Evolutionary conservation across 1,140 invertebrate genomes (phyloP).

Genomic region (Drosophila equinoxialis): DNA sequence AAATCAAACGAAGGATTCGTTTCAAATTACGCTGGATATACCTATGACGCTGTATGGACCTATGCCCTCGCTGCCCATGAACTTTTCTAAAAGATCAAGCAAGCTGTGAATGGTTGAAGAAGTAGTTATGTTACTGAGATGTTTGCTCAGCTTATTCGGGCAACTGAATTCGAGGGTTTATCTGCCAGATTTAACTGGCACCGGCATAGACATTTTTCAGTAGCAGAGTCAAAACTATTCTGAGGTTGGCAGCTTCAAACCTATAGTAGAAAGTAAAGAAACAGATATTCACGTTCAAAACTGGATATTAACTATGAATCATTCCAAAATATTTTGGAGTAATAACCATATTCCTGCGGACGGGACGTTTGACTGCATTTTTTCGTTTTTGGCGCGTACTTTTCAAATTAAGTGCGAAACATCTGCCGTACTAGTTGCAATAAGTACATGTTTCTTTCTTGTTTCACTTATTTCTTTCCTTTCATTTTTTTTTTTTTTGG

Average conservation of each 20-base stretch:
- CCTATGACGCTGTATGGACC: constrained; percentile 93
- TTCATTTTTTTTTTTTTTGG: too few relatives aligned
- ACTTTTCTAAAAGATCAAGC: constrained; percentile 41
- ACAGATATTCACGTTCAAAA: constrained; percentile 61
- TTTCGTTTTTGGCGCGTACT: constrained; percentile 86
- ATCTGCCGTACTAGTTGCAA: constrained; percentile 79
- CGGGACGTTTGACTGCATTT: constrained; percentile 87
- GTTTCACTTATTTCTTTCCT: too few relatives aligned
- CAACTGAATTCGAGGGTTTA: constrained; percentile 89
- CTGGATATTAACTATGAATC: constrained; percentile 85
- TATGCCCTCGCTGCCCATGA: constrained; percentile 87
- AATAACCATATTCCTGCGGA: constrained; percentile 86
- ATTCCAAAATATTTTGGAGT: constrained; percentile 86
- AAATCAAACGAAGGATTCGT: constrained; percentile 20
- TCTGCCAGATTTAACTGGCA: constrained; percentile 90
- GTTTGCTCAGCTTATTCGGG: constrained; percentile 84
- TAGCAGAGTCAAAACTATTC: constrained; percentile 85
- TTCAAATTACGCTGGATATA: constrained; percentile 88
- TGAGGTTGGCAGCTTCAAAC: constrained; percentile 87
- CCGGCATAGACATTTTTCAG: constrained; percentile 89
- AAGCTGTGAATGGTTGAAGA: constrained; percentile 77
- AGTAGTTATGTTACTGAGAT: constrained; percentile 81
- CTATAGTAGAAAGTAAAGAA: constrained; percentile 81
- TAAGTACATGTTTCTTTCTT: too few relatives aligned
- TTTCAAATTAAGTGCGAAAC: constrained; percentile 89